A percentile compares a stretch with the other conserved stretches of the same genome.
Conservation (phyloP, 2,797 vertebrate genomes). For the Podargus strigoides region DNA sequence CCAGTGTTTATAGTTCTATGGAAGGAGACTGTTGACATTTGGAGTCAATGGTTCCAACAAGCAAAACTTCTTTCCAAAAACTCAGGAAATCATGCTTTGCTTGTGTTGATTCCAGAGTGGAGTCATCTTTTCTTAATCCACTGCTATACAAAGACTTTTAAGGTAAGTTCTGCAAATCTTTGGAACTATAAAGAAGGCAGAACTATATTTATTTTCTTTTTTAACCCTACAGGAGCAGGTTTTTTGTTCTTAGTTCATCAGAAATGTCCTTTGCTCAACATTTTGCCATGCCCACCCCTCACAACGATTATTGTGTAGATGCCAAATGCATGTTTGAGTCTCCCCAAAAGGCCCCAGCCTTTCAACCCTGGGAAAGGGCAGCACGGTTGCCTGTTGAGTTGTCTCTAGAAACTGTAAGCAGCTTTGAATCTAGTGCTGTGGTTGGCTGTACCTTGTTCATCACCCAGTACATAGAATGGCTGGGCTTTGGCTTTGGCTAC, state of each 20-base stretch:
- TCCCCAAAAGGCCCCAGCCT: neutral
- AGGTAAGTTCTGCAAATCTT: neutral
- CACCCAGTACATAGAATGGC: accelerated
- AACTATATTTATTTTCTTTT: neutral
- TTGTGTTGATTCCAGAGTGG: neutral
- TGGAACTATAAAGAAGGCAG: neutral
- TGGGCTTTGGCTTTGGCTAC: neutral
- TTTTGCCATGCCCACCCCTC: neutral
- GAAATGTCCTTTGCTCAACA: neutral
- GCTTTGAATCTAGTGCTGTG: neutral
- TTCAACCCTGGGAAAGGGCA: neutral
- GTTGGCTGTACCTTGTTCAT: neutral
- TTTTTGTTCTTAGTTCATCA: neutral
- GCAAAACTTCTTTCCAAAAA: neutral
- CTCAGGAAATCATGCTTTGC: neutral
- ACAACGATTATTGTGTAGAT: neutral
- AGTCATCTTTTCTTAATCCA: neutral
- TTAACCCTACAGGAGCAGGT: neutral
- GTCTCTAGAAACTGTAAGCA: neutral
- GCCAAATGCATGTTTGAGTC: neutral
- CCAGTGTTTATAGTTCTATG: neutral
- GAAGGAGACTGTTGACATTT: neutral
- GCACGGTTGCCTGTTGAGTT: neutral
- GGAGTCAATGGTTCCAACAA: neutral
- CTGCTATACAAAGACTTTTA: neutral